These are phyloP conservation scores for Clarias magur DNA, from an alignment of 2,113 vertebrate species.

Conservation along the genomic window DNA sequence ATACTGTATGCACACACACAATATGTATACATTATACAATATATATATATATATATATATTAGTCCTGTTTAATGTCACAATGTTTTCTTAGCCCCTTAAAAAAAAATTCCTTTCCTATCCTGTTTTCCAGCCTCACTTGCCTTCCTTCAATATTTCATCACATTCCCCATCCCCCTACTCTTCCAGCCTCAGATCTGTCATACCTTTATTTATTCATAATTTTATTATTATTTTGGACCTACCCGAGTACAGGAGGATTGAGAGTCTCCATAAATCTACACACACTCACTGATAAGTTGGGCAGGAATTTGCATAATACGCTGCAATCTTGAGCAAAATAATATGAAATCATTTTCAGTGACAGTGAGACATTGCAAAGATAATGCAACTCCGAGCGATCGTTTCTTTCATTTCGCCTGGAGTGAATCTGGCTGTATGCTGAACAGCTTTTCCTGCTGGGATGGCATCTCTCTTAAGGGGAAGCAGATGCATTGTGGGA, in stretches of 20 bases:
- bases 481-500: constrained; percentile 26
- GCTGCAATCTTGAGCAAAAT: not conserved
- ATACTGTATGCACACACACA: too few relatives aligned
- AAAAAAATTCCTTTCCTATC: not conserved
- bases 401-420: not conserved
- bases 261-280: constrained; percentile 13
- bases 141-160: constrained; percentile 11
- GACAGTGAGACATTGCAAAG: not conserved
- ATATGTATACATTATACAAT: too few relatives aligned
- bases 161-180: not conserved
- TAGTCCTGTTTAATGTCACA: too few relatives aligned
- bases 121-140: not conserved
- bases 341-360: not conserved
- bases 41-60: too few relatives aligned
- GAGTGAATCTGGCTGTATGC: constrained; percentile 12
- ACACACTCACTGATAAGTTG: constrained; percentile 30
- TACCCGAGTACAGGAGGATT: constrained; percentile 3
- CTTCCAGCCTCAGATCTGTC: constrained; percentile 1
- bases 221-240: not conserved
- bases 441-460: constrained; percentile 28
- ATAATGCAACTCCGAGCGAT: not conserved
- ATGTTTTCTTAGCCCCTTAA: not conserved
- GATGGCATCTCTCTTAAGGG: constrained; percentile 4
- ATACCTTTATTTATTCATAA: not conserved
- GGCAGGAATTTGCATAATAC: not conserved